These are phyloP conservation scores for Laterallus jamaicensis DNA, from an alignment of 2,113 vertebrate genomes.

Conservation along the genomic window DNA sequence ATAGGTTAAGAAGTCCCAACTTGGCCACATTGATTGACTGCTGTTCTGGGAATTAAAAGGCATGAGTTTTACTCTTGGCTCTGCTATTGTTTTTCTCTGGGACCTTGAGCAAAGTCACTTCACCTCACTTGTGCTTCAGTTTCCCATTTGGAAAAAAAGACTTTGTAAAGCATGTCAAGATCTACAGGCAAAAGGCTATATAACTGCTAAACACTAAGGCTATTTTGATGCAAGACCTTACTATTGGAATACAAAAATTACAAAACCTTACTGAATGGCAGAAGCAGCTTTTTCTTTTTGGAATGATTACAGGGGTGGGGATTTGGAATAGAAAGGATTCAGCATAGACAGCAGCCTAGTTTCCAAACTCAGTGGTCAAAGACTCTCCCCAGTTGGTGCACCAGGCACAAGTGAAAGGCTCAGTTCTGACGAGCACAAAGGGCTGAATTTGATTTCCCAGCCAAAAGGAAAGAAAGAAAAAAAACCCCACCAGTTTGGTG, in stretches of 20 bases:
- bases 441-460: background rate
- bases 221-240: background rate
- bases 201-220: background rate
- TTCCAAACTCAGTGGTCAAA: background rate
- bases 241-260: background rate
- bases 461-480: background rate
- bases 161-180: background rate
- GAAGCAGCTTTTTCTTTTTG: background rate
- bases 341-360: background rate
- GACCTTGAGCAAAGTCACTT: slow-evolving; percentile 33
- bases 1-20: background rate
- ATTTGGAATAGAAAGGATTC: background rate
- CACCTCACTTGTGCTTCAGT: background rate
- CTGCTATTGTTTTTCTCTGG: background rate
- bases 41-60: background rate
- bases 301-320: background rate
- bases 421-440: background rate
- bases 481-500: background rate
- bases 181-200: background rate
- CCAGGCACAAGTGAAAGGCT: background rate
- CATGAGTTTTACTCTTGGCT: background rate
- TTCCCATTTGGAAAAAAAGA: background rate
- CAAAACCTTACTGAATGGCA: background rate
- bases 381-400: background rate
- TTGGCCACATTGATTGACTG: background rate